Evolutionary conservation across 2,888 invertebrate species (phyloP).

Genomic region (Drosophila pseudotakahashii): DNA sequence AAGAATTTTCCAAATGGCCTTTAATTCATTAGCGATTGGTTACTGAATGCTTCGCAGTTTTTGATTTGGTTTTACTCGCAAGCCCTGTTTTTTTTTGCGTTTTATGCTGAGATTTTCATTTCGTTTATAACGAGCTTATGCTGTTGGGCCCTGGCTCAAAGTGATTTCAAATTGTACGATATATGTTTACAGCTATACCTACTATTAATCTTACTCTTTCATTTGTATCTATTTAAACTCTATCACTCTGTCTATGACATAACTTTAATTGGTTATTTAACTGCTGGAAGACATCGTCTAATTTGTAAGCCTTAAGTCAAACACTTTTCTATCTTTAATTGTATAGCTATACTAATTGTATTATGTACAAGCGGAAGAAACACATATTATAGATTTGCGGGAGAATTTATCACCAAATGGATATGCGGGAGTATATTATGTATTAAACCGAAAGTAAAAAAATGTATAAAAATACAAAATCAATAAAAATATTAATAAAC

Average conservation of each 20-base stretch:
- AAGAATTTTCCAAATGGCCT: conserved; percentile 42
- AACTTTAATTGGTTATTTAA: conserved; percentile 52
- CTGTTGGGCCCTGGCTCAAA: conserved; percentile 64
- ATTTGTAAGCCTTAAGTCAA: conserved; percentile 68
- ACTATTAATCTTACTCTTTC: conserved; percentile 53
- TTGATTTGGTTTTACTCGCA: conserved; percentile 10
- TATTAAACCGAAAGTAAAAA: conserved; percentile 52
- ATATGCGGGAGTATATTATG: conserved; percentile 74
- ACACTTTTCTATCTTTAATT: conserved; percentile 75
- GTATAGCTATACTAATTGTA: conserved; percentile 72
- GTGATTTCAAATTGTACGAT: conserved; percentile 76
- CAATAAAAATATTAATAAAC: conserved; percentile 74
- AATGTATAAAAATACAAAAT: conserved; percentile 72
- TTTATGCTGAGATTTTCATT: conserved; percentile 39
- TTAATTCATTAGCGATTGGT: conserved; percentile 24
- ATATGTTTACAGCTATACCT: conserved; percentile 41
- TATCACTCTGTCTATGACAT: conserved; percentile 29
- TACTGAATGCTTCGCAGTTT: conserved; percentile 19
- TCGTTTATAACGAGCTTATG: conserved; percentile 56
- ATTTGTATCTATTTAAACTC: conserved; percentile 44
- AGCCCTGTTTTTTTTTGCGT: conserved; percentile 30
- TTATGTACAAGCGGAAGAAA: conserved; percentile 60
- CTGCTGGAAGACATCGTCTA: conserved; percentile 72
- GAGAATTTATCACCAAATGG: conserved; percentile 70
- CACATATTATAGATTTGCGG: conserved; percentile 68